Conservation (phyloP, 2,797 vertebrate species). For the Acanthurus tractus region DNA sequence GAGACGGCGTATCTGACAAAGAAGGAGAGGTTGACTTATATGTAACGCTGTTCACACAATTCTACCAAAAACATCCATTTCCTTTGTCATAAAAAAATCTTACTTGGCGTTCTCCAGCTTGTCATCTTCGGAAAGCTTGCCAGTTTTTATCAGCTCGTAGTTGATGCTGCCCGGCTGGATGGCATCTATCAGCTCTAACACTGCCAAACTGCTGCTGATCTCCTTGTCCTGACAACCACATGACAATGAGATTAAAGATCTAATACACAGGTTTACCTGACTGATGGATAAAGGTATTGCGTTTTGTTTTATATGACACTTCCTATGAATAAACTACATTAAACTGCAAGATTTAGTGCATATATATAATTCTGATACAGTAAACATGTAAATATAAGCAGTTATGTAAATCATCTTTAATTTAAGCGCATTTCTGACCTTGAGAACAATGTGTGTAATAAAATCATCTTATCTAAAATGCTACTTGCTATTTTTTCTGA, state of each 20-base stretch:
- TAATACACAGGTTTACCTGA: not conserved
- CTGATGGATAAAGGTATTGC: too few species aligned
- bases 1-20: conserved; percentile 92
- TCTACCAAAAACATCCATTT: too few species aligned
- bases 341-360: too few species aligned
- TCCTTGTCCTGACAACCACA: conserved; percentile 89
- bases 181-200: conserved; percentile 97
- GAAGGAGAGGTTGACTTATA: conserved; percentile 5
- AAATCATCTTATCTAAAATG: too few species aligned
- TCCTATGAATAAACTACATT: too few species aligned
- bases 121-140: conserved; percentile 89
- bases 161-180: conserved; percentile 95
- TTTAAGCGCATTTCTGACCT: too few species aligned
- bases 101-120: conserved; percentile 98
- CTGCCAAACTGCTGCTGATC: conserved; percentile 94
- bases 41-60: not conserved
- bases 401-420: too few species aligned
- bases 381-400: too few species aligned
- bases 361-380: too few species aligned
- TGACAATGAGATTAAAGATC: conserved; percentile 2
- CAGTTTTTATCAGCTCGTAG: conserved; percentile 94
- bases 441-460: too few species aligned
- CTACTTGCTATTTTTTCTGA: too few species aligned
- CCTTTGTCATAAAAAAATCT: conserved; percentile 1
- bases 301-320: too few species aligned